Evolutionary conservation across 1,140 invertebrate species (phyloP).

Genomic region (Zaprionus africanus): DNA sequence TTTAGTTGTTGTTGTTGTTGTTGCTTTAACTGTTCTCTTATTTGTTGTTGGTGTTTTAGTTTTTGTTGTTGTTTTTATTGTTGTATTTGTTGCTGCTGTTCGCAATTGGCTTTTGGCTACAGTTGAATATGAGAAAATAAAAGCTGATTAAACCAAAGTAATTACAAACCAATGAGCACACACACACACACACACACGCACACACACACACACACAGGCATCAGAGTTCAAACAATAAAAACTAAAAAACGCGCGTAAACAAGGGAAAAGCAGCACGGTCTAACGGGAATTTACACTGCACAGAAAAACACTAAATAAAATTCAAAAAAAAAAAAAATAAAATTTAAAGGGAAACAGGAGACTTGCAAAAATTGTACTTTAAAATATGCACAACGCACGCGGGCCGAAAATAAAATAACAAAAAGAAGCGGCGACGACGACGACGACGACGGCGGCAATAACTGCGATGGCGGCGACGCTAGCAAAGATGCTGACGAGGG

Average conservation of each 20-base stretch:
- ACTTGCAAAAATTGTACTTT: constrained; percentile 28
- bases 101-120: constrained; percentile 4
- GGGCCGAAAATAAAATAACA: constrained; percentile 55
- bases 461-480: constrained; percentile 14
- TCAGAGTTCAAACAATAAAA: constrained; percentile 15
- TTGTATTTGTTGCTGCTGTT: background rate
- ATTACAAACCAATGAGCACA: constrained; percentile 11
- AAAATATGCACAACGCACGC: constrained; percentile 60
- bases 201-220: background rate
- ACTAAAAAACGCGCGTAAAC: background rate
- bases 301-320: constrained; percentile 15
- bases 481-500: constrained; percentile 22
- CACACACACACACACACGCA: background rate
- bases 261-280: constrained; percentile 16
- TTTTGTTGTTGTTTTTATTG: constrained; percentile 1
- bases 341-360: background rate
- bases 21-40: background rate
- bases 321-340: background rate
- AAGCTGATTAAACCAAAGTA: constrained; percentile 26
- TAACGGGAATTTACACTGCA: constrained; percentile 32
- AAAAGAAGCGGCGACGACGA: background rate
- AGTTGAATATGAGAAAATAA: constrained; percentile 54
- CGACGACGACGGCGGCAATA: constrained; percentile 10
- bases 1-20: background rate
- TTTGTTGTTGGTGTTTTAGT: background rate